These are phyloP conservation scores for Leptinotarsa texana DNA, from an alignment of 1,140 invertebrate species.

Conservation along the genomic window DNA sequence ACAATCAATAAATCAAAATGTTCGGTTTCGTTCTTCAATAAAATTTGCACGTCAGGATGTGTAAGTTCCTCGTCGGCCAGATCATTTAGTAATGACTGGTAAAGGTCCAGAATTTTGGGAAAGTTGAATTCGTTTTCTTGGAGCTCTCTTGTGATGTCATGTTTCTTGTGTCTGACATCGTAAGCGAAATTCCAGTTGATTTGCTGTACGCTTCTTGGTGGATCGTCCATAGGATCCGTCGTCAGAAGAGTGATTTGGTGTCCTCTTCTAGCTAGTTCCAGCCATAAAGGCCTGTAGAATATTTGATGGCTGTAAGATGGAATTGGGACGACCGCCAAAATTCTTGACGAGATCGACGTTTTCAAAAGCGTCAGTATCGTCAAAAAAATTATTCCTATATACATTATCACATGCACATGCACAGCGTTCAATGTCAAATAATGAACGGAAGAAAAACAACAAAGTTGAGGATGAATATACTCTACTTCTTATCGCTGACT, in stretches of 20 bases:
- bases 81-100: conserved; percentile 20
- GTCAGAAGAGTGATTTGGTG: conserved; percentile 58
- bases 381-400: neutral
- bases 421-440: no score
- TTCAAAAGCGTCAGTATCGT: neutral
- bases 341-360: conserved; percentile 44
- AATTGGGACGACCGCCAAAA: conserved; percentile 53
- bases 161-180: neutral
- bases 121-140: neutral
- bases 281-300: conserved; percentile 51
- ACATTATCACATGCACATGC: no score
- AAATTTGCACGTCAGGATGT: conserved; percentile 48
- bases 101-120: neutral
- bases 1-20: conserved; percentile 48
- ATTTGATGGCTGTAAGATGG: conserved; percentile 58
- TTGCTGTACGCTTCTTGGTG: conserved; percentile 32
- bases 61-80: conserved; percentile 28
- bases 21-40: conserved; percentile 41
- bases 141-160: neutral
- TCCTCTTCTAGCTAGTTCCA: conserved; percentile 48
- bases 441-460: no score
- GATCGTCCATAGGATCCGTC: conserved; percentile 46
- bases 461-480: no score
- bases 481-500: no score
- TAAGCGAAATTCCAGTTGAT: neutral